phyloP scores from a whole-genome alignment of 2,797 vertebrate genomes.

The Premnoplex brunnescens region DNA sequence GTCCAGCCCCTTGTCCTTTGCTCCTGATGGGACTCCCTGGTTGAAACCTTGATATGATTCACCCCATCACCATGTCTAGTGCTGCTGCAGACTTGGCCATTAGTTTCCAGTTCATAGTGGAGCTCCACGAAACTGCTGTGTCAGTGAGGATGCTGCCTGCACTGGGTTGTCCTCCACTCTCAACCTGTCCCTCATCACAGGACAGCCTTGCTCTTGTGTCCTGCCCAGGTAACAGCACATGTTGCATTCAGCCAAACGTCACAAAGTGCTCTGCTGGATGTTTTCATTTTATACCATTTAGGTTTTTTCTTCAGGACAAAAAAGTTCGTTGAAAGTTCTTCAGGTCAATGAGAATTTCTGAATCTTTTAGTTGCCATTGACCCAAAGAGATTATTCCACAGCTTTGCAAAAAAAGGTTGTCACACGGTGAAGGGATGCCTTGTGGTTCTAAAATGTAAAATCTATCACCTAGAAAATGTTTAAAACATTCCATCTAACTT shows the following conservation, averaged over 20 bases:
- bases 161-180: not conserved
- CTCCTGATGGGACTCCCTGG: not conserved
- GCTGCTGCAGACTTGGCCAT: not conserved
- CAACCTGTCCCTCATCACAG: not conserved
- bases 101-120: not conserved
- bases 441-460: not conserved
- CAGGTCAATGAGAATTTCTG: not conserved
- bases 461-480: not conserved
- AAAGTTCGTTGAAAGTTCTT: not conserved
- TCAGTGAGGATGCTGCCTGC: not conserved
- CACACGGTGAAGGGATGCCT: not conserved
- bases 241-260: not conserved
- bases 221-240: too few species aligned
- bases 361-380: not conserved
- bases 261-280: not conserved
- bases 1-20: not conserved
- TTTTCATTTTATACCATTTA: not conserved
- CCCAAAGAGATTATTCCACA: not conserved
- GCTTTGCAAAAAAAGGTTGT: not conserved
- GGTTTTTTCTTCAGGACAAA: not conserved
- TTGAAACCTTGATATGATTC: not conserved
- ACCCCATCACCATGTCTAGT: rapidly evolving
- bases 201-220: not conserved
- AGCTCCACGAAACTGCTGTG: rapidly evolving
- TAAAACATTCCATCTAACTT: not conserved